phyloP scores from a whole-genome alignment of 2,797 vertebrate species.

The Poeciliopsis paucimaculata region DNA sequence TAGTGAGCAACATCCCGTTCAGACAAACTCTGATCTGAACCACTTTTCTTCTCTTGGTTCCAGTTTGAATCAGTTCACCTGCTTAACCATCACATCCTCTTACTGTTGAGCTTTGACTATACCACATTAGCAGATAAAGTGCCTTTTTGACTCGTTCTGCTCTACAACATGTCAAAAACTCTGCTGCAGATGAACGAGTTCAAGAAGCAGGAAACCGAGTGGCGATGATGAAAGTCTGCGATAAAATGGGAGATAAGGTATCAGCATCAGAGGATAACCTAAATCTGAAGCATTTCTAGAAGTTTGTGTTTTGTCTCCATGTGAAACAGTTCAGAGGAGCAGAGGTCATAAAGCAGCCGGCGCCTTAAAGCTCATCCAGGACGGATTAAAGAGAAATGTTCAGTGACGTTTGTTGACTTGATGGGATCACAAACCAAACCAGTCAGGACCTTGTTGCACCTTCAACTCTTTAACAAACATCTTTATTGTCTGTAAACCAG shows the following conservation, averaged over 20 bases:
- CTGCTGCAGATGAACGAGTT: conserved; percentile 2
- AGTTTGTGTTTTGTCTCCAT: neutral
- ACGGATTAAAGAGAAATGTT: neutral
- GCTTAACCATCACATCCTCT: neutral
- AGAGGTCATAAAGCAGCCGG: neutral
- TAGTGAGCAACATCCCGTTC: no score
- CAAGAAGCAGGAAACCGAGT: neutral
- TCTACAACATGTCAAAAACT: neutral
- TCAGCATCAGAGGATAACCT: neutral
- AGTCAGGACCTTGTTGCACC: neutral
- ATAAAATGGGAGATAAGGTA: neutral
- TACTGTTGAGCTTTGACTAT: neutral
- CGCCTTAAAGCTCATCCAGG: neutral
- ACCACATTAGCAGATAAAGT: neutral
- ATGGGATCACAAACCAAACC: neutral
- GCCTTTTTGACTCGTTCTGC: neutral
- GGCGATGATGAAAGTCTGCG: neutral
- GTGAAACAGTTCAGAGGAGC: neutral
- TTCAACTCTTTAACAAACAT: neutral
- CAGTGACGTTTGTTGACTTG: neutral
- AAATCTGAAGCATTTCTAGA: neutral
- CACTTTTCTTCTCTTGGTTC: neutral
- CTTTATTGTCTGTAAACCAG: neutral
- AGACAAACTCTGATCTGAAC: neutral
- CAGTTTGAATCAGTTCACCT: neutral